These are phyloP conservation scores for Cyaniris semiargus DNA, from an alignment of 2,888 invertebrate species.

Conservation along the genomic window DNA sequence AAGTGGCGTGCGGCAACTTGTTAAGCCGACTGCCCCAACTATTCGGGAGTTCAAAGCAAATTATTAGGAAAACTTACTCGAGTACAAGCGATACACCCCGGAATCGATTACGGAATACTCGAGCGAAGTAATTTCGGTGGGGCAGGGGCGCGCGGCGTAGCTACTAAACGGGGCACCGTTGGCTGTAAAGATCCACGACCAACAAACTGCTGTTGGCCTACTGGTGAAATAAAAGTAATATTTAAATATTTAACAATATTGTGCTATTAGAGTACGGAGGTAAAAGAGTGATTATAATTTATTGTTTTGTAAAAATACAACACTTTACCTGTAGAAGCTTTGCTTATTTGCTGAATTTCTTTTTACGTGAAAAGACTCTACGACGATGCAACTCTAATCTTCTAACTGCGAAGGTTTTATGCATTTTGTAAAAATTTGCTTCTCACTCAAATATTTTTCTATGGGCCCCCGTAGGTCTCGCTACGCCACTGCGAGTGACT, in stretches of 20 bases:
- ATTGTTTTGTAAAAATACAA: too few species aligned
- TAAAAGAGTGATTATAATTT: too few species aligned
- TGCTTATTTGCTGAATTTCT: too few species aligned
- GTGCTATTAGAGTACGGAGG: too few species aligned
- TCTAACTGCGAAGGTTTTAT: too few species aligned
- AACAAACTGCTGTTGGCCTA: too few species aligned
- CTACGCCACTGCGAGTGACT: conserved; percentile 23
- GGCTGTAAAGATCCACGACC: too few species aligned
- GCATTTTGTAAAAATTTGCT: not conserved
- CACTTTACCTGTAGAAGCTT: too few species aligned
- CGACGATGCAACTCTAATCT: too few species aligned
- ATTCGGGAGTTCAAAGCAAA: conserved; percentile 3
- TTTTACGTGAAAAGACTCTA: too few species aligned
- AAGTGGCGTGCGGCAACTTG: not conserved
- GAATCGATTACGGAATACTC: conserved; percentile 10
- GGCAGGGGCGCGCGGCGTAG: not conserved
- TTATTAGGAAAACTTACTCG: conserved; percentile 11
- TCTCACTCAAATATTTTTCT: not conserved
- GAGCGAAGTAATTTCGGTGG: conserved; percentile 3
- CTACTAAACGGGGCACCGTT: not conserved
- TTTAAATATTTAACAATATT: too few species aligned
- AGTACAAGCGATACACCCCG: conserved; percentile 10
- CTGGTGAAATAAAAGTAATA: too few species aligned
- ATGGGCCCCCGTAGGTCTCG: not conserved
- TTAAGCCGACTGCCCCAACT: not conserved